A percentile compares a stretch with the other conserved stretches of the same genome.
Evolutionary conservation across 2,888 invertebrate genomes (phyloP).

Genomic region (Conomelus anceps): DNA sequence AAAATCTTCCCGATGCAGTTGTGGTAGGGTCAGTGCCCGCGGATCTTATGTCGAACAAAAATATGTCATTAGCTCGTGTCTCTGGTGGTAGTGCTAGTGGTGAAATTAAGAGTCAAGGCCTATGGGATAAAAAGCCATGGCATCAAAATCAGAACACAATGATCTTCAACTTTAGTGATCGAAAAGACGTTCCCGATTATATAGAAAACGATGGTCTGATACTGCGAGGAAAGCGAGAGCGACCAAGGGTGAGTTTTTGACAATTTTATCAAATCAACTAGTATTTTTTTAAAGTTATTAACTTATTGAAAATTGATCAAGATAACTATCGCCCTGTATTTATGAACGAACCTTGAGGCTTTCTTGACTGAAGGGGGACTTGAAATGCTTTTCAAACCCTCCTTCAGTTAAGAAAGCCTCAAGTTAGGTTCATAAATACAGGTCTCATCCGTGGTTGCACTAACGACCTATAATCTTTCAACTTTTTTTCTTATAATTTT

Average conservation of each 20-base stretch:
- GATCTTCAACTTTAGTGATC: conserved; percentile 80
- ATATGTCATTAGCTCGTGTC: conserved; percentile 19
- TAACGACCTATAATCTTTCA: too few species aligned
- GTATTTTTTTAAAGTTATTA: not conserved
- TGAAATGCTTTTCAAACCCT: too few species aligned
- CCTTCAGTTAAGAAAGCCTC: too few species aligned
- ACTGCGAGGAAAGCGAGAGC: conserved; percentile 57
- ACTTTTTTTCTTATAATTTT: too few species aligned
- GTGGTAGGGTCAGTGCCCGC: conserved; percentile 25
- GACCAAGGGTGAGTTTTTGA: conserved; percentile 71
- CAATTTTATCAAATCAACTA: too few species aligned
- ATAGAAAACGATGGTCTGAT: conserved; percentile 82
- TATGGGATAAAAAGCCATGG: conserved; percentile 46
- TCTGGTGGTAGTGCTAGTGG: conserved; percentile 14
- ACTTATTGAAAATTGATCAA: not conserved
- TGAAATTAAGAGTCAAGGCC: conserved; percentile 34
- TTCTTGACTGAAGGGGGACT: not conserved
- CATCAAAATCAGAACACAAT: conserved; percentile 60
- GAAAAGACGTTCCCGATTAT: conserved; percentile 83
- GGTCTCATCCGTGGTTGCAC: too few species aligned
- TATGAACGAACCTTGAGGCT: not conserved
- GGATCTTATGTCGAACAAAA: conserved; percentile 24
- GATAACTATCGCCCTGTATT: not conserved
- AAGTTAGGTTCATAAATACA: too few species aligned
- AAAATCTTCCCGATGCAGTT: conserved; percentile 31